These are phyloP conservation scores for Chromobotia macracanthus DNA, from an alignment of 2,797 vertebrate species.

Conservation along the genomic window DNA sequence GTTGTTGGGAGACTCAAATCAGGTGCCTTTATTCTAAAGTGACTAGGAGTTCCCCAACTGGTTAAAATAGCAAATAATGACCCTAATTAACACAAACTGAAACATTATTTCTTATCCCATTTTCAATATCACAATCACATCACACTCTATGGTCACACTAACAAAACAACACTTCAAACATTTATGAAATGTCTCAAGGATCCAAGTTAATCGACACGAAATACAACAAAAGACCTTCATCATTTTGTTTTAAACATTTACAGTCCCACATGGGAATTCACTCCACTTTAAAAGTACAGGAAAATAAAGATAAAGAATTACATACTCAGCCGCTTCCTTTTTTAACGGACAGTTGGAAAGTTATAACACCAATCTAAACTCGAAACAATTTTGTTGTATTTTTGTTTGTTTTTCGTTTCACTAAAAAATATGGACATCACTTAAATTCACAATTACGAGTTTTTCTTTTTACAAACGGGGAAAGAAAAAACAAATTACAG, in stretches of 20 bases:
- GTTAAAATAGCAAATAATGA: conserved; percentile 71
- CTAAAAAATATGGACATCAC: conserved; percentile 87
- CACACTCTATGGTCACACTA: conserved; percentile 91
- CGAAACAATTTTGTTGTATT: conserved; percentile 76
- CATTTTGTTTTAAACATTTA: conserved; percentile 93
- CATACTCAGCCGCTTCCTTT: conserved; percentile 79
- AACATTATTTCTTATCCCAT: conserved; percentile 60
- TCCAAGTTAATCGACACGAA: conserved; percentile 91
- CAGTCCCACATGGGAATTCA: conserved; percentile 85
- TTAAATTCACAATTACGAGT: conserved; percentile 86
- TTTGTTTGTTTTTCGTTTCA: conserved; percentile 79
- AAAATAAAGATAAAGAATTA: conserved; percentile 85
- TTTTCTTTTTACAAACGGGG: conserved; percentile 90
- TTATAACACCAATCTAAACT: conserved; percentile 96
- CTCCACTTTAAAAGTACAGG: conserved; percentile 83
- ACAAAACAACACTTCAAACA: conserved; percentile 91
- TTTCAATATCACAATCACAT: conserved; percentile 77
- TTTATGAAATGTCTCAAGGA: conserved; percentile 91
- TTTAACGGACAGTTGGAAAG: conserved; percentile 89
- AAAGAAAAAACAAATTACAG: conserved; percentile 93
- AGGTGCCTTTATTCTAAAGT: conserved; percentile 64
- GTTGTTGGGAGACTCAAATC: conserved; percentile 60
- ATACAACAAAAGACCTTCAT: conserved; percentile 97
- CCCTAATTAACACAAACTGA: conserved; percentile 71
- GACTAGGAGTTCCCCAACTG: conserved; percentile 64